Percentiles rank a stretch among this genome's conserved stretches.
These are phyloP conservation scores for Eledone cirrhosa DNA, from an alignment of 2,888 invertebrate species.

Conservation along the genomic window DNA sequence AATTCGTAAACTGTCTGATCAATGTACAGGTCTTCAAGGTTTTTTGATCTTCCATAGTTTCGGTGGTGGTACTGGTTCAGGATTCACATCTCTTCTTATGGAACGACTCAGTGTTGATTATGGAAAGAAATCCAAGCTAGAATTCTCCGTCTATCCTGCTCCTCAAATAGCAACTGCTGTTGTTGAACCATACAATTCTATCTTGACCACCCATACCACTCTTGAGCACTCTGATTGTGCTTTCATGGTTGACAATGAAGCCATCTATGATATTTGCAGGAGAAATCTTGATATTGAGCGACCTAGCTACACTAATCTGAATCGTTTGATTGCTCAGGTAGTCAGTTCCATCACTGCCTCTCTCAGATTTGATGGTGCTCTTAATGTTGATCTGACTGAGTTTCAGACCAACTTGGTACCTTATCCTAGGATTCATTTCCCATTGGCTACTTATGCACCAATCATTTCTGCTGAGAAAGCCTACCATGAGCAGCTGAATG, in stretches of 20 bases:
- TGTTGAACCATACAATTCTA: slow-evolving; percentile 95
- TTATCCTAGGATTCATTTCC: slow-evolving; percentile 79
- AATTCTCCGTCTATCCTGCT: slow-evolving; percentile 86
- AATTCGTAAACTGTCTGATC: background rate
- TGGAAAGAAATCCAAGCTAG: slow-evolving; percentile 59
- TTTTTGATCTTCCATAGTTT: slow-evolving; percentile 5
- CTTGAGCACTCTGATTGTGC: slow-evolving; percentile 93
- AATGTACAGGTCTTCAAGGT: background rate
- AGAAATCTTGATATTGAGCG: slow-evolving; percentile 82
- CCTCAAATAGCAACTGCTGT: slow-evolving; percentile 74
- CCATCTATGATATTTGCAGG: slow-evolving; percentile 87
- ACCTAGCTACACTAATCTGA: slow-evolving; percentile 87
- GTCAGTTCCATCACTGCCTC: slow-evolving; percentile 67
- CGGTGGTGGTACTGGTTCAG: slow-evolving; percentile 30
- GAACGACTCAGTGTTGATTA: slow-evolving; percentile 75
- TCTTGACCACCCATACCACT: slow-evolving; percentile 91
- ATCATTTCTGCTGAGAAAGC: slow-evolving; percentile 74
- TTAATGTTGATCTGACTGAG: slow-evolving; percentile 70
- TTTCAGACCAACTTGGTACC: slow-evolving; percentile 69
- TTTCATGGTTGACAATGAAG: slow-evolving; percentile 96
- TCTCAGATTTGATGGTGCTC: slow-evolving; percentile 47
- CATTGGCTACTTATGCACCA: slow-evolving; percentile 84
- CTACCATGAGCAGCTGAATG: slow-evolving; percentile 49
- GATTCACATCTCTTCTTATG: slow-evolving; percentile 76
- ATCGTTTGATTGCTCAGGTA: slow-evolving; percentile 92